Evolutionary conservation across 2,797 vertebrate species (phyloP), one percentile per base, ranked within the genome.

Genomic region (Cygnus olor): DNA sequence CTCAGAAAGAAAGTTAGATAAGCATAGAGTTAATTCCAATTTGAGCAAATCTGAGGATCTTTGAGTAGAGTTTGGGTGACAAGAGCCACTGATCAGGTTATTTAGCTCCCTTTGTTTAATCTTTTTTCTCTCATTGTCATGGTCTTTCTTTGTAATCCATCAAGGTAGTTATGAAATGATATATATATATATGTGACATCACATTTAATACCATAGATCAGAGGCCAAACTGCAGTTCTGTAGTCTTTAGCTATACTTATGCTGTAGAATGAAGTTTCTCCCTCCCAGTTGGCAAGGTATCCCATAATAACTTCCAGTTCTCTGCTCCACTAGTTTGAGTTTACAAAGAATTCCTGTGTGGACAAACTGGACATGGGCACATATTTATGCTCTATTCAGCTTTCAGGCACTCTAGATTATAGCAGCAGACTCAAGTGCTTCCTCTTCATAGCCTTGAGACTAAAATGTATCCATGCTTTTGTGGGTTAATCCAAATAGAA

Each of bases 321-420:
- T 77, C 71, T 65, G 32, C 16, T 65, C 44, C 38, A 34, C 10
- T 9, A 42, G 30, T 27, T 3, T 51, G 57, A 0, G 0, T 63
- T 74, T 76, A 40, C 66, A 3, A 7, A 13, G 27, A 72, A 9
- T 25, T 68, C 14, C 5, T 51, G 2, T 25, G n/a, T 14, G 14
- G 10, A 51, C 5, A 44, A 66, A 3, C 7, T 81, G n/a, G 27
- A 40, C 15, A 12, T 1, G 18, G 6, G 0, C 11, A 45, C 32
- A 17, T 18, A 8, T 3, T 36, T 27, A 89, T 6, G 12, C 4
- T 7, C 2, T 6, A 38, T 72, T 57, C 66, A 86, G 4, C 10
- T 80, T 80, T 78, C 58, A 83, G 18, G 22, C 2, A 54, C 4
- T 2, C 9, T 10, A 49, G 19, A 30, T 49, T 34, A n/a, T 1